phyloP scores from a whole-genome alignment of 2,888 invertebrate species.

The Sesia bembeciformis region DNA sequence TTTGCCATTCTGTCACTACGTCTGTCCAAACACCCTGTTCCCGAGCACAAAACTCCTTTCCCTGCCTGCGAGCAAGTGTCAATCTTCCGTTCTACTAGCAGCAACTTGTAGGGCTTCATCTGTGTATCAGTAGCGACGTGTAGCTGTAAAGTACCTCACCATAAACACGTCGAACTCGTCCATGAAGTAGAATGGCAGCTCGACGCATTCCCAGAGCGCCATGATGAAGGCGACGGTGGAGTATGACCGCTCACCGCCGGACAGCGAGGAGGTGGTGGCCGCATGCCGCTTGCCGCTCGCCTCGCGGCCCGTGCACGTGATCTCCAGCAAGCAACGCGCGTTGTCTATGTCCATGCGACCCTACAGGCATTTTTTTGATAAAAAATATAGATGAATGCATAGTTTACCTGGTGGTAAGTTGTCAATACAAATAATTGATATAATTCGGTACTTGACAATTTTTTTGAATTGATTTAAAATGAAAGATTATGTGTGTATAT shows the following conservation, averaged over 20 bases:
- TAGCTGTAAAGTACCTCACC: conserved; percentile 60
- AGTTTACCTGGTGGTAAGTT: too few species aligned
- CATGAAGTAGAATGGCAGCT: conserved; percentile 93
- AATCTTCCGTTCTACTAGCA: too few species aligned
- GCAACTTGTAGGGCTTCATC: too few species aligned
- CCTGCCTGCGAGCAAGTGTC: too few species aligned
- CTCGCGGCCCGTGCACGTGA: conserved; percentile 46
- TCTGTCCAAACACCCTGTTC: too few species aligned
- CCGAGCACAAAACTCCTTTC: too few species aligned
- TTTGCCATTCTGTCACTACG: too few species aligned
- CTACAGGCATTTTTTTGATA: conserved; percentile 13
- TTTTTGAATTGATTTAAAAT: too few species aligned
- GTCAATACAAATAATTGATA: conserved; percentile 13
- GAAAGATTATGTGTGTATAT: too few species aligned
- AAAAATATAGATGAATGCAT: too few species aligned
- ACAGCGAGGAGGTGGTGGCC: conserved; percentile 78
- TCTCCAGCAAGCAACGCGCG: conserved; percentile 31
- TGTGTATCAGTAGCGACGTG: conserved; percentile 6
- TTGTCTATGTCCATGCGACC: conserved; percentile 72
- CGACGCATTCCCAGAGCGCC: conserved; percentile 93
- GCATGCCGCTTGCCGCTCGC: conserved; percentile 22
- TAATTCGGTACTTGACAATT: too few species aligned
- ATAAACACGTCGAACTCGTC: conserved; percentile 99
- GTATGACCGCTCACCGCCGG: conserved; percentile 97
- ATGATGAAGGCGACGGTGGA: conserved; percentile 96